Evolutionary conservation across 2,113 vertebrate genomes (phyloP).

Genomic region (Perognathus longimembris): DNA sequence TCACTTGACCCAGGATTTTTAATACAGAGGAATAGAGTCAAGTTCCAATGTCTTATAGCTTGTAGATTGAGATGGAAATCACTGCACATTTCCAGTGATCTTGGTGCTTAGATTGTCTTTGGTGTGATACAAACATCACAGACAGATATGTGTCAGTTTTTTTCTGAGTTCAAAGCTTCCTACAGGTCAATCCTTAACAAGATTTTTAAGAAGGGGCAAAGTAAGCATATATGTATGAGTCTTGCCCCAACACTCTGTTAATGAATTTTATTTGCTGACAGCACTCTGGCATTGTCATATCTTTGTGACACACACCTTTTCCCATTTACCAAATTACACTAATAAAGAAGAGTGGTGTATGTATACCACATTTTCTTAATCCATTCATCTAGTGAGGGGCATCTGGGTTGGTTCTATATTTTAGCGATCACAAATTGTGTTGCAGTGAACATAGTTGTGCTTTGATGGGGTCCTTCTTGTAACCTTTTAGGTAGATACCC

Average conservation of each 20-base stretch:
- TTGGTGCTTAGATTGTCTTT: not conserved
- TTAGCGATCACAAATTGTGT: too few relatives aligned
- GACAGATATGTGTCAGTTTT: slow-evolving; percentile 29
- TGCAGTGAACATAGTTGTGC: too few relatives aligned
- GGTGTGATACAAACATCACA: not conserved
- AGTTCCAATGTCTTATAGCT: not conserved
- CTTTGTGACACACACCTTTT: slow-evolving; percentile 69
- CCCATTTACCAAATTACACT: slow-evolving; percentile 67
- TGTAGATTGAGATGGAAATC: not conserved
- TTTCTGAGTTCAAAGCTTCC: not conserved
- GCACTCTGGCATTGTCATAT: slow-evolving; percentile 66
- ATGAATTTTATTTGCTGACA: slow-evolving; percentile 71
- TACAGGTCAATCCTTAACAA: slow-evolving; percentile 49
- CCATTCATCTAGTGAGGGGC: too few relatives aligned
- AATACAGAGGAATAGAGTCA: not conserved
- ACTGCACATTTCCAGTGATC: not conserved
- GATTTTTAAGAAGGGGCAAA: slow-evolving; percentile 65
- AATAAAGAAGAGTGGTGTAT: not conserved
- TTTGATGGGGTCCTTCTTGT: too few relatives aligned
- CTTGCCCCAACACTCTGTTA: slow-evolving; percentile 53
- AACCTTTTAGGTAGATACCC: too few relatives aligned
- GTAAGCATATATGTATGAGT: slow-evolving; percentile 60
- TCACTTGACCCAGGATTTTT: not conserved
- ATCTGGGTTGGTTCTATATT: too few relatives aligned
- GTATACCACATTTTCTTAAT: too few relatives aligned